A percentile compares a stretch with the other conserved stretches of the same genome.
phyloP scores from a whole-genome alignment of 2,797 vertebrate genomes.

The Sorex maritimensis region DNA sequence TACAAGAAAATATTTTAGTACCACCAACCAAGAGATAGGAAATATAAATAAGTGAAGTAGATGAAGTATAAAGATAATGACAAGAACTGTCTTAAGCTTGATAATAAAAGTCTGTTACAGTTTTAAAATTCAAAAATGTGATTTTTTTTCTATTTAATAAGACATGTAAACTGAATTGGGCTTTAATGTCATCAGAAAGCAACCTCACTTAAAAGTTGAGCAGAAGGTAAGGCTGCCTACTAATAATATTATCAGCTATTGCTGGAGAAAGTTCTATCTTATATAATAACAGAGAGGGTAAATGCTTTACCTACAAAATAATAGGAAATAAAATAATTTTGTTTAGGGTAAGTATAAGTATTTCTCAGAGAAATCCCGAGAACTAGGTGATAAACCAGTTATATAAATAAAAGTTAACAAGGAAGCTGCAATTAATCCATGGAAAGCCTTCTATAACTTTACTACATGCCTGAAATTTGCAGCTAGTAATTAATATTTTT shows the following conservation, averaged over 20 bases:
- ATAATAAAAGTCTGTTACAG: not conserved
- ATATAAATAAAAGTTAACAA: not conserved
- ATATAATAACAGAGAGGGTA: not conserved
- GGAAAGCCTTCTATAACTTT: not conserved
- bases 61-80: not conserved
- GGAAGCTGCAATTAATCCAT: not conserved
- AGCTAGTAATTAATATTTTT: not conserved
- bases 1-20: too few relatives aligned
- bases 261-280: not conserved
- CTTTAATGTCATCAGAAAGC: not conserved
- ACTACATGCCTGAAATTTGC: not conserved
- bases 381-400: not conserved
- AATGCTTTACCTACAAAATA: not conserved
- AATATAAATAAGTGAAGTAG: not conserved
- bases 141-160: not conserved
- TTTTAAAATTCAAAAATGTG: conserved; percentile 9
- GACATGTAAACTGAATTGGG: not conserved
- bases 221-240: too few relatives aligned
- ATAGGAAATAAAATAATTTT: not conserved
- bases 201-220: too few relatives aligned
- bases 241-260: too few relatives aligned
- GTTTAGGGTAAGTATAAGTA: not conserved
- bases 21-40: not conserved
- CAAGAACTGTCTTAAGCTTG: not conserved
- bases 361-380: not conserved